Percentiles rank a stretch among this genome's conserved stretches.
These are phyloP conservation scores for Neomorphus geoffroyi DNA, from an alignment of 2,797 vertebrate species.

Conservation along the genomic window DNA sequence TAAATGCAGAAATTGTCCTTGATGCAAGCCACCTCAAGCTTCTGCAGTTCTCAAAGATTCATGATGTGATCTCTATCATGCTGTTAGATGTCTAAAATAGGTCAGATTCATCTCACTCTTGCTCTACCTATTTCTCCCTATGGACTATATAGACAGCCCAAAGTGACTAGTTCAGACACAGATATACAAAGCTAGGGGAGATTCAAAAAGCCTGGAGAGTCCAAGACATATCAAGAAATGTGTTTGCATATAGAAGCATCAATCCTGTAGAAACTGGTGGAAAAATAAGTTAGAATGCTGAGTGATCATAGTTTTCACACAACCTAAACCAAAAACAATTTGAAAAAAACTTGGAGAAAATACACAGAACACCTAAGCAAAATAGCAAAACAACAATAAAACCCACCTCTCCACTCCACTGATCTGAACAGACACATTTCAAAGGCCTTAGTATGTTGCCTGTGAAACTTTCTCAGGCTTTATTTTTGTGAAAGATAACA, in stretches of 20 bases:
- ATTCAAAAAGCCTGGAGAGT: background rate
- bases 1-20: background rate
- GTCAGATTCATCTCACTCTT: background rate
- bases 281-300: background rate
- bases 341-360: fast-evolving
- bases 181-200: background rate
- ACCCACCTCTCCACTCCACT: background rate
- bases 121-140: background rate
- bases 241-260: background rate
- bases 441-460: background rate
- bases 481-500: background rate
- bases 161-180: background rate
- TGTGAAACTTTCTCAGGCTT: too few species aligned
- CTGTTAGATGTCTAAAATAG: background rate
- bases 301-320: background rate
- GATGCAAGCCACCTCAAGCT: background rate
- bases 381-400: background rate
- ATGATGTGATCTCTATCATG: background rate
- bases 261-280: background rate
- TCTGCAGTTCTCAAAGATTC: background rate
- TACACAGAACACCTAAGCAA: background rate
- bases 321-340: background rate
- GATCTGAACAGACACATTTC: background rate
- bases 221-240: background rate
- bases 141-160: background rate